Base-by-base conservation (phyloP, 2,113 vertebrate genomes). In the Tenrec ecaudatus region DNA sequence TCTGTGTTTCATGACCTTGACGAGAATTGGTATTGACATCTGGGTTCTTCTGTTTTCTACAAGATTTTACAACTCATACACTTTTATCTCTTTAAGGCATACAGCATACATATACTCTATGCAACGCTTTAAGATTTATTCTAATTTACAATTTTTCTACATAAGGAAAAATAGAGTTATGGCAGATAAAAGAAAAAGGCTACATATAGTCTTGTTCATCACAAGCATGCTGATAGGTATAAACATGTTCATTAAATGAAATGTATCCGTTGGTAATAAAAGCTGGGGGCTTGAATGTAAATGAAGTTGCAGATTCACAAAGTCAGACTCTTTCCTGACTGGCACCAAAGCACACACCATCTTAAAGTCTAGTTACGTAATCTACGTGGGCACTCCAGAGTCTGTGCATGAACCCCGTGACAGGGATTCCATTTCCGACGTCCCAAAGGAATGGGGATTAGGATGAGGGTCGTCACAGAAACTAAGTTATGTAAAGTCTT, bases 161-260 rank as follows among this genome's bases (percentile, higher is more conserved):
- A 95, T 92, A 97, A 97, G 97, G 94, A 95, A 96, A 96, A 71
- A 92, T 93, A 96, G 86, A 96, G 95, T 98, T 97, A 97, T 5
- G 97, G 96, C 95, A 97, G 78, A 97, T 97, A 97, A 97, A 83
- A 96, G 95, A 96, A 3, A 91, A 96, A 96, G 92, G 97, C 96
- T 97, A 53, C 12, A 10, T 53, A 97, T 58, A 88, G 77, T 97
- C 97, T 97, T 92, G 95, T 97, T 97, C 97, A 98, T 97, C 98
- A 97, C 96, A 98, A 98, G 97, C 98, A 98, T 98, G 98, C 98
- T 97, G 97, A 98, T 96, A 97, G 94, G 95, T 96, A 98, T 97
- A 98, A 97, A 98, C 97, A 97, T 95, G 92, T 98, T 97, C 98
- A 98, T 98, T 98, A 98, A 97, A 97, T 97, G 97, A 98, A 97